Conservation (phyloP, 1,140 invertebrate species). For the Phymastichus coffea region DNA sequence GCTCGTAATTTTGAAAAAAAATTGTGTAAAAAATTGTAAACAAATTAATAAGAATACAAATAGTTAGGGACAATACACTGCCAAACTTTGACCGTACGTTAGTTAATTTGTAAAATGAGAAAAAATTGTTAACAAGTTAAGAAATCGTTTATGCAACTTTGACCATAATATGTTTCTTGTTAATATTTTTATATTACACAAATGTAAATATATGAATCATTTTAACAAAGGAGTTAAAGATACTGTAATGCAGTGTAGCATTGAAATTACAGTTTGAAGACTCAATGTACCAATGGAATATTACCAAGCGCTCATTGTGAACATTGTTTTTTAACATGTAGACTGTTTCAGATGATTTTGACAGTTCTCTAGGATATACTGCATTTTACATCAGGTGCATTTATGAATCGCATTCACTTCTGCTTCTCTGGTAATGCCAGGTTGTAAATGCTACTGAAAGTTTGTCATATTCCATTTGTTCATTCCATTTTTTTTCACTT, state of each 20-base stretch:
- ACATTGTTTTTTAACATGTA: no score
- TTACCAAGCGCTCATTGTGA: no score
- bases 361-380: no score
- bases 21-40: slow-evolving; percentile 32
- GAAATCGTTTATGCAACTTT: slow-evolving; percentile 30
- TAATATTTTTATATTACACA: slow-evolving; percentile 55
- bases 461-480: slow-evolving; percentile 34
- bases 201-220: slow-evolving; percentile 43
- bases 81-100: slow-evolving; percentile 54
- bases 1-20: slow-evolving; percentile 13
- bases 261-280: slow-evolving; percentile 1
- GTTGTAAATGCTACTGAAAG: neutral
- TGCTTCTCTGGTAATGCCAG: no score
- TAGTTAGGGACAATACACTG: slow-evolving; percentile 57
- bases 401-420: no score
- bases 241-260: slow-evolving; percentile 13
- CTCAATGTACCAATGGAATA: slow-evolving; percentile 43
- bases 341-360: no score
- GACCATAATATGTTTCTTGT: slow-evolving; percentile 49
- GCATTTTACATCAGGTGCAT: no score
- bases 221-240: slow-evolving; percentile 27
- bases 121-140: slow-evolving; percentile 34
- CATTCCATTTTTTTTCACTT: slow-evolving; percentile 28
- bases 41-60: slow-evolving; percentile 51
- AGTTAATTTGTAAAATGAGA: slow-evolving; percentile 42